Evolutionary conservation across 2,797 vertebrate genomes (phyloP).

Genomic region (Odontamblyopus rebecca): DNA sequence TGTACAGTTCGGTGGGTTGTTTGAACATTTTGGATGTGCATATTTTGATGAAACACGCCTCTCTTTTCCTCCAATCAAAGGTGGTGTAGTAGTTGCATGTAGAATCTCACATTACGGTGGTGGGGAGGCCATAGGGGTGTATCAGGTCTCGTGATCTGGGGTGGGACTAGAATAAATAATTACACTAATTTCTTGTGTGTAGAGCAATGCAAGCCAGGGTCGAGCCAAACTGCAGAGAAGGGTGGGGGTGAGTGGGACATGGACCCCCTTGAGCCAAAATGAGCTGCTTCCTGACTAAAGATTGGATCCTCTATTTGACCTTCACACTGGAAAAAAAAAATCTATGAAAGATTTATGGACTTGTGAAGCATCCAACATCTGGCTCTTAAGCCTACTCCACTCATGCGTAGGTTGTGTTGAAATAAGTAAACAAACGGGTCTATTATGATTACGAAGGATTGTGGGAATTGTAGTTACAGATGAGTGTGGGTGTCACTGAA

Average conservation of each 20-base stretch:
- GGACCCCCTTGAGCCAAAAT: constrained; percentile 17
- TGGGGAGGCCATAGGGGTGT: constrained; percentile 5
- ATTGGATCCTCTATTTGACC: constrained; percentile 61
- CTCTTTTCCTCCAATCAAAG: background rate
- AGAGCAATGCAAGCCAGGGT: constrained; percentile 36
- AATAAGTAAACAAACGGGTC: constrained; percentile 31
- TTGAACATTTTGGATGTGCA: background rate
- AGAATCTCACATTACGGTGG: constrained; percentile 50
- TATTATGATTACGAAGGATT: background rate
- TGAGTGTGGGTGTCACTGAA: background rate
- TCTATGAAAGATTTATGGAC: constrained; percentile 59
- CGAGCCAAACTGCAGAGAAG: constrained; percentile 37
- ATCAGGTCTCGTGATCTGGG: constrained; percentile 42
- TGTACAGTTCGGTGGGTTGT: background rate
- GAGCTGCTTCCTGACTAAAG: constrained; percentile 35
- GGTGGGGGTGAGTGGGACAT: background rate
- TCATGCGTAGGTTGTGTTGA: constrained; percentile 16
- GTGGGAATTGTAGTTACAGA: background rate
- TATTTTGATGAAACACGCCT: background rate
- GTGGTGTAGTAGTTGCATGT: constrained; percentile 39
- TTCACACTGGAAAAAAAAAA: constrained; percentile 36
- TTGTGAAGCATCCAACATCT: constrained; percentile 47
- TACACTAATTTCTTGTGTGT: constrained; percentile 47
- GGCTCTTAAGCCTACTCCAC: constrained; percentile 31
- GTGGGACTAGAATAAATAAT: constrained; percentile 48